Percentiles rank a stretch among this genome's conserved stretches.
Evolutionary conservation across 2,113 vertebrate genomes (phyloP).

Genomic region (human (Homo sapiens)): DNA sequence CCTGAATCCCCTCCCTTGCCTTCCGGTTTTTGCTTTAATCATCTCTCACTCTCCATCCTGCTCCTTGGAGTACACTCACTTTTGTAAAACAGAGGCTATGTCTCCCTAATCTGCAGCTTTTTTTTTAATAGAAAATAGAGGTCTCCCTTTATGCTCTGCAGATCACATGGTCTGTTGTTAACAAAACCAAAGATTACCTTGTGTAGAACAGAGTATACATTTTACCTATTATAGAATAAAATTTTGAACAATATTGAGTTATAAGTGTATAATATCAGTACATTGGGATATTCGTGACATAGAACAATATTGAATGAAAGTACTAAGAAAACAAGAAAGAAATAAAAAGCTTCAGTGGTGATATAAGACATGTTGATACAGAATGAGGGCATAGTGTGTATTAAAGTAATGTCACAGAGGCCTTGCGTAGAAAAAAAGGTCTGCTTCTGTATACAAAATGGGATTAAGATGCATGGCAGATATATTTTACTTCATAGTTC

Average conservation of each 20-base stretch:
- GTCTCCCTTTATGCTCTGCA: no score
- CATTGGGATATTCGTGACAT: background rate
- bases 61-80: no score
- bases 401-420: background rate
- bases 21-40: no score
- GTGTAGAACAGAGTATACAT: background rate
- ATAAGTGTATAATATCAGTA: background rate
- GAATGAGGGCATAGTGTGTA: background rate
- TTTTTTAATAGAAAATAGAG: no score
- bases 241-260: background rate
- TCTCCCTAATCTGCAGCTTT: no score
- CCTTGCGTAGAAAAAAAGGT: fast-evolving
- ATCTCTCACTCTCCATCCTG: no score
- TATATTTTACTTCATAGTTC: background rate
- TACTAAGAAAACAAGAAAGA: background rate
- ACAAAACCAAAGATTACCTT: background rate
- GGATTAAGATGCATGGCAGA: background rate
- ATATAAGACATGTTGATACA: background rate
- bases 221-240: background rate
- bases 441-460: background rate
- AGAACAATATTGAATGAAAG: background rate
- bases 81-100: no score
- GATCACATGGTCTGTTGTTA: no score
- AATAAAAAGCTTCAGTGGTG: background rate
- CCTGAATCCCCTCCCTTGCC: no score